Conservation (phyloP, 2,797 vertebrate species). For the Hylomyscus alleni region DNA sequence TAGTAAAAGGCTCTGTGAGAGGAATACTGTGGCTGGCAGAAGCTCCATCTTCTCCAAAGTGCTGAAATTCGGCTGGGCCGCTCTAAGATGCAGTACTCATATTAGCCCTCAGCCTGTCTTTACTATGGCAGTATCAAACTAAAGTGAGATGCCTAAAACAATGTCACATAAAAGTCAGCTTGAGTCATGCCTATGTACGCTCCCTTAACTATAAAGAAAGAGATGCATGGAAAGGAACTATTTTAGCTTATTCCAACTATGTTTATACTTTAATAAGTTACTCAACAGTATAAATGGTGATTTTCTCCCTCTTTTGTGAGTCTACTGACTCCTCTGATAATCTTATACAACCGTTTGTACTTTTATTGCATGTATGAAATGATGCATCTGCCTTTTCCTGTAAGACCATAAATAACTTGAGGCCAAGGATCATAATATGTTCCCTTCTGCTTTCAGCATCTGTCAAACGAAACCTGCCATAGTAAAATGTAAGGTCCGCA, state of each 20-base stretch:
- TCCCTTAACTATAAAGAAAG: background rate
- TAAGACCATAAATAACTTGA: background rate
- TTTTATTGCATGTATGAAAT: slow-evolving; percentile 8
- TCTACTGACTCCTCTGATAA: background rate
- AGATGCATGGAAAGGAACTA: background rate
- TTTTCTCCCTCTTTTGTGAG: background rate
- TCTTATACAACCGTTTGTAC: background rate
- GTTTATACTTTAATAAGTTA: background rate
- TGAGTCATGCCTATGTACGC: background rate
- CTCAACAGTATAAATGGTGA: background rate
- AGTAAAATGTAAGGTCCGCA: slow-evolving; percentile 21
- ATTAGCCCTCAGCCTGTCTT: background rate
- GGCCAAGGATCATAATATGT: background rate
- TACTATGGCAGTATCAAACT: background rate
- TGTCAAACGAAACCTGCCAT: background rate
- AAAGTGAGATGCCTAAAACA: background rate
- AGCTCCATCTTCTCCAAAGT: background rate
- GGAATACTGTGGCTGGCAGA: background rate
- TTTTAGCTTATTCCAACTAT: background rate
- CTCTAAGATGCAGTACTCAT: background rate
- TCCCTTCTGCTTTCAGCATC: slow-evolving; percentile 1
- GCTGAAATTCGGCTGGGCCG: background rate
- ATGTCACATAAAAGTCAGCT: background rate
- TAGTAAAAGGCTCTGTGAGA: background rate
- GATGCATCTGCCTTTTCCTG: slow-evolving; percentile 10